Conservation (phyloP, 2,797 vertebrate genomes). For the Alca torda region DNA sequence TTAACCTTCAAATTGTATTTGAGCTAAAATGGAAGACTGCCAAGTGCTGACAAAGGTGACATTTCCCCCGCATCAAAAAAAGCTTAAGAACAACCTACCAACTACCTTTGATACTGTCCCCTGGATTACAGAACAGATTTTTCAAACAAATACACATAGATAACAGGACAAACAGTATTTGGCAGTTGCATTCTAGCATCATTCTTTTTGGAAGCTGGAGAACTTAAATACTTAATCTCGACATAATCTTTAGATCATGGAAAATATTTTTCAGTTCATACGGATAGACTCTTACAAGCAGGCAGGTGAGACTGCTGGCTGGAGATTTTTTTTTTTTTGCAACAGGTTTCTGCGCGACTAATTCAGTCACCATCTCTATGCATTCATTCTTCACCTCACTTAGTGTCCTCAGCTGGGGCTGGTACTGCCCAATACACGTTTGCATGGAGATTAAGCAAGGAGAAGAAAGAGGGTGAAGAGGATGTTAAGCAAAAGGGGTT, state of each 20-base stretch:
- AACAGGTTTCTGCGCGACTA: neutral
- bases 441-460: neutral
- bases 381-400: neutral
- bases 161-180: neutral
- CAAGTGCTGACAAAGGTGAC: slow-evolving; percentile 9
- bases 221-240: neutral
- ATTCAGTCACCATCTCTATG: neutral
- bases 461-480: neutral
- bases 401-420: neutral
- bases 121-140: neutral
- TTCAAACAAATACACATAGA: neutral
- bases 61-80: neutral
- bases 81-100: neutral
- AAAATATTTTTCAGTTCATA: neutral
- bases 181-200: neutral
- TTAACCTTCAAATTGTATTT: slow-evolving; percentile 1
- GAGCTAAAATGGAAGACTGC: slow-evolving; percentile 1
- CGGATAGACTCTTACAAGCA: fast-evolving
- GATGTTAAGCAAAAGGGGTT: neutral
- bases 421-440: neutral
- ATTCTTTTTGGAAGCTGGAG: neutral
- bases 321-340: neutral
- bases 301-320: neutral
- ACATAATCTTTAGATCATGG: neutral
- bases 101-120: neutral